phyloP scores from a whole-genome alignment of 1,140 invertebrate genomes.

The Hirudo medicinalis region DNA sequence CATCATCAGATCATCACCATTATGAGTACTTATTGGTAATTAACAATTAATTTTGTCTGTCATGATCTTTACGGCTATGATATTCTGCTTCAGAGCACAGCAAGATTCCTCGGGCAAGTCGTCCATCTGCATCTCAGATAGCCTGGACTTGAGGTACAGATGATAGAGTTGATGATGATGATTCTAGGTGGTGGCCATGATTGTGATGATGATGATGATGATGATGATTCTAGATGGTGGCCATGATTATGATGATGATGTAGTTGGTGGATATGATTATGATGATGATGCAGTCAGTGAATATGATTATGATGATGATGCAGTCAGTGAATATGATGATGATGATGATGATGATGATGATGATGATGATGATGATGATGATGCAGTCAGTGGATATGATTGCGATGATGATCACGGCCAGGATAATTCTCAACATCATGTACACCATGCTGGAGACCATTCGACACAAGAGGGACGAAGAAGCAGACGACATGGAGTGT shows the following conservation, averaged over 20 bases:
- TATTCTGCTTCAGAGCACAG: background rate
- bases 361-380: background rate
- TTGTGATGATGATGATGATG: background rate
- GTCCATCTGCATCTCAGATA: slow-evolving; percentile 1
- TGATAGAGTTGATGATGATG: background rate
- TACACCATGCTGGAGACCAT: slow-evolving; percentile 83
- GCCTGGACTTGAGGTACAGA: background rate
- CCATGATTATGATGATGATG: background rate
- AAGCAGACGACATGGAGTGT: slow-evolving; percentile 54
- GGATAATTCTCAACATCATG: slow-evolving; percentile 77
- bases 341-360: too few relatives aligned
- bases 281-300: background rate
- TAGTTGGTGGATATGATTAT: background rate
- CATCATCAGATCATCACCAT: background rate
- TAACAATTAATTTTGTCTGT: background rate
- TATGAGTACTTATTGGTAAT: background rate
- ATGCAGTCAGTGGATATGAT: background rate
- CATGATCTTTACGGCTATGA: background rate
- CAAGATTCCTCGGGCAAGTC: background rate
- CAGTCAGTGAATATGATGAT: background rate
- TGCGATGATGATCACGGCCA: slow-evolving; percentile 26
- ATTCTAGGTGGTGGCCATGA: background rate
- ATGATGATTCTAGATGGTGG: background rate
- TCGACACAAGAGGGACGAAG: slow-evolving; percentile 51
- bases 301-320: background rate